phyloP scores from a whole-genome alignment of 1,140 invertebrate genomes.

The Lamellibrachia luymesi region DNA sequence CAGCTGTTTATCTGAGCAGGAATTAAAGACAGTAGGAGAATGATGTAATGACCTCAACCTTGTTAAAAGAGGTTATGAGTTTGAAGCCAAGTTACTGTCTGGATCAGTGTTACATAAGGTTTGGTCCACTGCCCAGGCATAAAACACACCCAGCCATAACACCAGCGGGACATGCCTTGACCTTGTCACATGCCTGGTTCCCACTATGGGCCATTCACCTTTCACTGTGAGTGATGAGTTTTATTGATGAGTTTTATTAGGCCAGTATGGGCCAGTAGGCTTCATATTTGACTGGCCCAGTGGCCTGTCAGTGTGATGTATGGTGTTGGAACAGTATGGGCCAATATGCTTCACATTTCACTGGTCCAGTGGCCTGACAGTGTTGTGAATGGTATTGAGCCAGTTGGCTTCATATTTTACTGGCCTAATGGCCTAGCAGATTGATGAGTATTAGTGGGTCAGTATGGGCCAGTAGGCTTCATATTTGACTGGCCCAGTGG shows the following conservation, averaged over 20 bases:
- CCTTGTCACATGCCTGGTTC: too few species aligned
- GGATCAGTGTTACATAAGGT: background rate
- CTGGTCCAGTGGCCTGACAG: background rate
- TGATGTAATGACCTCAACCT: background rate
- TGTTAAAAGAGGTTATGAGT: background rate
- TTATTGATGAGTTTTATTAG: too few species aligned
- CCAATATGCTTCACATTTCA: background rate
- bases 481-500: background rate
- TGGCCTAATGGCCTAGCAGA: background rate
- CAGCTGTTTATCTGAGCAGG: background rate
- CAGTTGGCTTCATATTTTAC: too few species aligned
- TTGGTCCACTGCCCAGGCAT: background rate
- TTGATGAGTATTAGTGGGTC: background rate
- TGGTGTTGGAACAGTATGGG: background rate
- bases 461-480: background rate
- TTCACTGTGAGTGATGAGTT: too few species aligned
- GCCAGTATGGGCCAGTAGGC: too few species aligned
- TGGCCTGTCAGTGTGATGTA: background rate
- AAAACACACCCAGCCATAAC: background rate
- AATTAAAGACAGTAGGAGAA: background rate
- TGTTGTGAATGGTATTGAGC: too few species aligned
- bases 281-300: background rate
- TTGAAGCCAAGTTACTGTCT: background rate
- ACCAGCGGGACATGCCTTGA: background rate
- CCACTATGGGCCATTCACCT: too few species aligned